A percentile compares a stretch with the other conserved stretches of the same genome.
Conservation (phyloP, 35 echinoderm and acorn worm species). For the Apostichopus japonicus region DNA sequence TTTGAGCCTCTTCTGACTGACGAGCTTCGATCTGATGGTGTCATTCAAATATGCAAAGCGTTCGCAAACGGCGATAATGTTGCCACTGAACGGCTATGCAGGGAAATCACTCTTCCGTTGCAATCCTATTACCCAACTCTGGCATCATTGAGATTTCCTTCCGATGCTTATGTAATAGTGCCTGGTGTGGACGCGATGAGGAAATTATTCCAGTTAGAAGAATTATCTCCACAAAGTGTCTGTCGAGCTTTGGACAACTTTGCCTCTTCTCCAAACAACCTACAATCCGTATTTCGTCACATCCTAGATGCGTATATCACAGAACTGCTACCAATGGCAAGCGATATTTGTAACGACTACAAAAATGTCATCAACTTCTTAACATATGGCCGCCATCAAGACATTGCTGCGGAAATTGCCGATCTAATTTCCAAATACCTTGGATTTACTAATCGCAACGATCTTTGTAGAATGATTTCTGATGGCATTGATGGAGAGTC, state of each 20-base stretch:
- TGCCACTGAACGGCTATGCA: not conserved
- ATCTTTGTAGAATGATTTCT: not conserved
- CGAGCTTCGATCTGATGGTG: too few species aligned
- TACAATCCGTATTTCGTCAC: not conserved
- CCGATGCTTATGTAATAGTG: not conserved
- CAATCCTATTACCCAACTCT: not conserved
- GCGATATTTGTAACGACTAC: constrained; percentile 31
- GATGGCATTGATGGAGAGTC: not conserved
- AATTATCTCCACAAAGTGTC: not conserved
- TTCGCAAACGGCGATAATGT: not conserved
- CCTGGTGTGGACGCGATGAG: not conserved
- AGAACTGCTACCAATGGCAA: constrained; percentile 15
- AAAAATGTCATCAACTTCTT: not conserved
- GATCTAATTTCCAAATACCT: not conserved
- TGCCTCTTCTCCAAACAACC: not conserved
- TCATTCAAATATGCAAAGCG: not conserved
- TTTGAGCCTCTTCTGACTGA: constrained; percentile 11
- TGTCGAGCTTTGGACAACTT: not conserved
- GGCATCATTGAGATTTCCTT: not conserved
- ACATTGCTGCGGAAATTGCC: too few species aligned
- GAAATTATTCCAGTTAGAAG: not conserved
- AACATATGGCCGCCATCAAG: too few species aligned
- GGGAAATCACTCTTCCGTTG: not conserved
- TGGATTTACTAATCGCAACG: not conserved
- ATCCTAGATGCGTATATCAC: not conserved